A percentile compares a stretch with the other conserved stretches of the same genome.
Evolutionary conservation across 2,797 vertebrate genomes (phyloP).

Genomic region (Bothrops alternatus): DNA sequence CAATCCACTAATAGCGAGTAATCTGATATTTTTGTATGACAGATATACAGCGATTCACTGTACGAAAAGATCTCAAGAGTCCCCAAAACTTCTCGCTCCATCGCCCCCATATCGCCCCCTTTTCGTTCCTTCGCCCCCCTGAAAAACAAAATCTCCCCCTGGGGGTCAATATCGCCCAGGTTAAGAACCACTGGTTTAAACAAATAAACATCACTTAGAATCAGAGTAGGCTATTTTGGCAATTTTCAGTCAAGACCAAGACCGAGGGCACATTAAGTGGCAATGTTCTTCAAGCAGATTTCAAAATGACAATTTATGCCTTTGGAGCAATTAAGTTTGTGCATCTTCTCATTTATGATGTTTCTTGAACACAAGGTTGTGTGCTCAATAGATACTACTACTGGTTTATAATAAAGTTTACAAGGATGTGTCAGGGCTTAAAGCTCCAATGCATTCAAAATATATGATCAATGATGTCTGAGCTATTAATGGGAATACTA

Average conservation of each 20-base stretch:
- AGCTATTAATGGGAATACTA: background rate
- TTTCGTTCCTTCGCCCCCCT: too few relatives aligned
- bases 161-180: too few relatives aligned
- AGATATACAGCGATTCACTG: too few relatives aligned
- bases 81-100: too few relatives aligned
- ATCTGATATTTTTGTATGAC: too few relatives aligned
- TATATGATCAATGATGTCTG: background rate
- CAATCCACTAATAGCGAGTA: too few relatives aligned
- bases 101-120: too few relatives aligned
- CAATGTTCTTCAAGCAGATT: slow-evolving; percentile 40
- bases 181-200: slow-evolving; percentile 12
- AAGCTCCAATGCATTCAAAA: background rate
- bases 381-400: background rate
- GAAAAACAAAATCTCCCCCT: too few relatives aligned
- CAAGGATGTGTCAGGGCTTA: background rate
- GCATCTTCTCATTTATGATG: slow-evolving; percentile 27
- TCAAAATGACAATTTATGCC: slow-evolving; percentile 47
- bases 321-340: slow-evolving; percentile 35
- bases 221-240: background rate
- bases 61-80: too few relatives aligned
- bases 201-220: slow-evolving; percentile 34
- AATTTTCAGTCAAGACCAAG: slow-evolving; percentile 47
- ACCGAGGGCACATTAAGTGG: slow-evolving; percentile 65
- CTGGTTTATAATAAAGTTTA: background rate
- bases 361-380: slow-evolving; percentile 13